Evolutionary conservation across 2,888 invertebrate genomes (phyloP), one percentile per base, ranked within the genome.

Genomic region (Lepidocyrtinus sp.): DNA sequence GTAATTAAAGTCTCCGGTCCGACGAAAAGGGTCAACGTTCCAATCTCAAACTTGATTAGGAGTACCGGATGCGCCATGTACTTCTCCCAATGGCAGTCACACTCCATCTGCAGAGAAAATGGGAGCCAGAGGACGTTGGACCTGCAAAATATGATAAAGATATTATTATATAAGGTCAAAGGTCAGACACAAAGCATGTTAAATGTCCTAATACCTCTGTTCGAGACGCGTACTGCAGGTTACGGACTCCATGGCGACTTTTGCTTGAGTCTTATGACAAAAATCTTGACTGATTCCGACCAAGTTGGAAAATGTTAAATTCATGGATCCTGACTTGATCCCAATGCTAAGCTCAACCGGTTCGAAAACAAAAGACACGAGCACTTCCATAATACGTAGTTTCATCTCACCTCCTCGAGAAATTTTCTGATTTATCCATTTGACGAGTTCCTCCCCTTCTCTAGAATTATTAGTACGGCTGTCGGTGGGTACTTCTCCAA

Each of bases 1-100:
- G 84, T 76, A 0, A 87, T 73, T 1, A 85, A 59, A 24, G 84
- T 85, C 26, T 87, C 84, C 1, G 87, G 84, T 5, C 87, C 86
- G 24, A 85, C 15, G 62, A 81, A 80, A 5, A 87, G 24, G 0
- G 79, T 77, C 0, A 85, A 25, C 0, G 85, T 75, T 61, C 80
- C 83, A 0, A 73, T 25, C 5, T 61, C 76, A 12, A 77, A 22
- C 27, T 27, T 64, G 0, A 76, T 15, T 46, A 61, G 26, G 3
- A 78, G 24, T 9, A 64, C 72, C 5, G 84, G 84, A 17, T 65
- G 17, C 2, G 25, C 15, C n/a, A 81, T 7, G 7, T 1, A 50
- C 1, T 74, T 27, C 25, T 80, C 74, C 79, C 75, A 80, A 19
- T 70, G 46, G 0, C 68, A n/a, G 1, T 46, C 1, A 3, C 26